These are phyloP conservation scores for Chrysogorgia sp. DNA, from an alignment of 92 coral and sea anemone species.

Conservation along the genomic window DNA sequence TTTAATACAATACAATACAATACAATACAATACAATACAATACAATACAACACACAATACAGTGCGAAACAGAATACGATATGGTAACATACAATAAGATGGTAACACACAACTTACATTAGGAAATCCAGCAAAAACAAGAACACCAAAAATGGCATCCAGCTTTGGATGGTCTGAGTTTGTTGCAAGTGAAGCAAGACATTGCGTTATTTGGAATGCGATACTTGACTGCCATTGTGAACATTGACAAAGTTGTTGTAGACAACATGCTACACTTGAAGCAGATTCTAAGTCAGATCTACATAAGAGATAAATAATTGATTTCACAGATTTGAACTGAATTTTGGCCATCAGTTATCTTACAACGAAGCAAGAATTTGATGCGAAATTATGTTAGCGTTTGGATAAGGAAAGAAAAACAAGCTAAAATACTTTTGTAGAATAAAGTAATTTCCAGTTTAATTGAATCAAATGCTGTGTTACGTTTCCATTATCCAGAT, in stretches of 20 bases:
- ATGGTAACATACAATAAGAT: not conserved
- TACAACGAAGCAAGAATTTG: no score
- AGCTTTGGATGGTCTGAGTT: constrained; percentile 70
- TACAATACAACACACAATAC: not conserved
- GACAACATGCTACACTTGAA: constrained; percentile 90
- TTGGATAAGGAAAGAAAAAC: no score
- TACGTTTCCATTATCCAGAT: no score
- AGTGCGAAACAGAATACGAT: not conserved
- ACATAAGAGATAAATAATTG: not conserved
- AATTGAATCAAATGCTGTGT: no score
- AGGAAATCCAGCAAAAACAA: constrained; percentile 97
- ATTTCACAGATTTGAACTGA: not conserved
- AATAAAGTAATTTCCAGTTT: no score
- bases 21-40: not conserved
- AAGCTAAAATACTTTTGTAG: no score
- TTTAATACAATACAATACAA: no score
- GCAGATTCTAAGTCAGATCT: constrained; percentile 94
- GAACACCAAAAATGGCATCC: constrained; percentile 83
- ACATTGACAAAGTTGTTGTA: constrained; percentile 82
- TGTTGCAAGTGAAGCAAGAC: constrained; percentile 71
- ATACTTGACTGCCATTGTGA: constrained; percentile 89
- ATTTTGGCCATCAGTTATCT: not conserved
- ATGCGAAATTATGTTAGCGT: no score
- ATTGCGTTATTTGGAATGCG: constrained; percentile 78
- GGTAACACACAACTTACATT: constrained; percentile 79